Base-by-base conservation (phyloP, 23 tunicate genomes). In the Diplosoma virens region DNA sequence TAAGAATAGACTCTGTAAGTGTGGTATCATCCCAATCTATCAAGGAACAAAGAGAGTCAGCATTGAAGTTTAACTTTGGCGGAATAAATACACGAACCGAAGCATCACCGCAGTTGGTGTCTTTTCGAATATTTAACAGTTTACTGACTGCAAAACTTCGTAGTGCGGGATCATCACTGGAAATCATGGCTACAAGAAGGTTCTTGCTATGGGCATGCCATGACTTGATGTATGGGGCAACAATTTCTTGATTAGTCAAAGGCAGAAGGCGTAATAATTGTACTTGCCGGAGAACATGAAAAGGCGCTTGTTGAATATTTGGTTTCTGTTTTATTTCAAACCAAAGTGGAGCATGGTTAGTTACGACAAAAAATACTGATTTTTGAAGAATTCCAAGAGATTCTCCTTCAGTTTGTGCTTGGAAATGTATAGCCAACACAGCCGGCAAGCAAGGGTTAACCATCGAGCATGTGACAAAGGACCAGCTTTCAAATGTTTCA, bases 241-340 rank as follows among this genome's bases (percentile, higher is more conserved):
- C 64, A 56, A 21, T 21, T 56, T 56, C 64, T 21, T 21, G 18
- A 11, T n/a, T 11, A 56, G 21, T 23, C 5, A 23, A 5, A 56
- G 69, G 69, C 18, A 63, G 69, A 63, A 63, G 34, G n/a, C 7
- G 69, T 23, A 63, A 35, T 35, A 63, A n/a, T n/a, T 63, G 34
- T 2, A 63, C 69, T 30, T 63, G 33, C 27, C 69, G 36, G 69
- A 63, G 69, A 28, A 63, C 34, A 63, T 63, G 69, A n/a, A 63
- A 63, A 4, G 34, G 69, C 11, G 69, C 36, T 4, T 28, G 69
- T 18, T 63, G 69, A 63, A 63, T 63, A 30, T 63, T 5, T 11
- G 64, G 64, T 23, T 56, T 56, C 6, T 21, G 6, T 56, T 56
- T n/a, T n/a, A n/a, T n/a, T n/a, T n/a, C n/a, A n/a, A n/a, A n/a